Evolutionary conservation across 2,797 vertebrate species (phyloP).

Genomic region (Taenioides sp.): DNA sequence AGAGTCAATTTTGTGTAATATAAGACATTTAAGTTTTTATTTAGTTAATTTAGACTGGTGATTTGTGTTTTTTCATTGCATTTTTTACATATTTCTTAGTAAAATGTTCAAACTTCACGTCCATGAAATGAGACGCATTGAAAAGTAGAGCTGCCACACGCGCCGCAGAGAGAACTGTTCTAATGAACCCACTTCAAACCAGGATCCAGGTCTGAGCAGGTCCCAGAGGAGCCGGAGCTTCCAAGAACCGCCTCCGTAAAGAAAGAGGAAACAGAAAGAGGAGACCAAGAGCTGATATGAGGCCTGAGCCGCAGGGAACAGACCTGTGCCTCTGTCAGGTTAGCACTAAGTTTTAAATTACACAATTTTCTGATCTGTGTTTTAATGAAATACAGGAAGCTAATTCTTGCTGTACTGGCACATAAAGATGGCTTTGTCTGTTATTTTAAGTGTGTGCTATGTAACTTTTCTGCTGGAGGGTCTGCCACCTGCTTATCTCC

Average conservation of each 20-base stretch:
- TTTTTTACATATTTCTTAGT: background rate
- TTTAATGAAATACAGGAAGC: too few species aligned
- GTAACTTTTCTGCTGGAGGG: too few species aligned
- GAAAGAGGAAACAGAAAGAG: background rate
- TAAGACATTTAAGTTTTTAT: too few species aligned
- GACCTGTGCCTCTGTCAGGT: background rate
- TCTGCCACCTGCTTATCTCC: too few species aligned
- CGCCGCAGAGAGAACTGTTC: background rate
- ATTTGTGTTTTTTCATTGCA: too few species aligned
- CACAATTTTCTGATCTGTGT: too few species aligned
- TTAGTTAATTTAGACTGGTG: too few species aligned
- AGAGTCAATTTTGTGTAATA: too few species aligned
- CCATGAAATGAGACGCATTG: background rate
- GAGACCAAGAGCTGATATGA: background rate
- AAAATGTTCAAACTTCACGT: background rate
- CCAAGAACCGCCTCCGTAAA: constrained; percentile 5
- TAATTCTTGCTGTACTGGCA: too few species aligned
- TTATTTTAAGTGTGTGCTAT: too few species aligned
- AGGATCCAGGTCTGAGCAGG: constrained; percentile 1
- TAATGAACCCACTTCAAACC: constrained; percentile 9
- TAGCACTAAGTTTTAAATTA: background rate
- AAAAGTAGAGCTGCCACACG: background rate
- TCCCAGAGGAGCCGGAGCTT: background rate
- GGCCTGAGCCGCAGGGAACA: background rate
- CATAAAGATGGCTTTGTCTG: too few species aligned